These are phyloP conservation scores for Alces alces DNA, from an alignment of 2,113 vertebrate species.

Conservation along the genomic window DNA sequence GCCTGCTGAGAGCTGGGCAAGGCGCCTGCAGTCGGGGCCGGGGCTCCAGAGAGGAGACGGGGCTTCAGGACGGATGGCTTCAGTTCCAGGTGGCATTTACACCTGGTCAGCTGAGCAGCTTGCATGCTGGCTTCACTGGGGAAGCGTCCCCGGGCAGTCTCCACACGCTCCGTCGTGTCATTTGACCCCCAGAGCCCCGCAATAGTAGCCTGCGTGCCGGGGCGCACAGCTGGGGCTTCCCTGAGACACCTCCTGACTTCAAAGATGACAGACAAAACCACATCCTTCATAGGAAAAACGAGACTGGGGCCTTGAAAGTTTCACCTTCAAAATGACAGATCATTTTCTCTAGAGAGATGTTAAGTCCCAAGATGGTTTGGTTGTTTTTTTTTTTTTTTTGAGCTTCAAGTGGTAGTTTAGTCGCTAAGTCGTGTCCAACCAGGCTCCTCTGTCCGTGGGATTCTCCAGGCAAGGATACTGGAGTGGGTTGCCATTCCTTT, in stretches of 20 bases:
- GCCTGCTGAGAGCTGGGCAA: neutral
- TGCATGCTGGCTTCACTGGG: accelerated
- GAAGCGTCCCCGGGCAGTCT: accelerated
- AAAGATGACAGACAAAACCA: too few species aligned
- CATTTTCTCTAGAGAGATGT: neutral
- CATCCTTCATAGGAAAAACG: neutral
- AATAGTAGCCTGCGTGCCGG: accelerated
- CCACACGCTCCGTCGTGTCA: accelerated
- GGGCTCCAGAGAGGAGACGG: neutral
- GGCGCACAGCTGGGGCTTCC: accelerated
- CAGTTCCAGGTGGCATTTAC: accelerated
- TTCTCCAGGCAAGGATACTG: neutral
- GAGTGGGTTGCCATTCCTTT: neutral
- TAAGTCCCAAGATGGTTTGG: neutral
- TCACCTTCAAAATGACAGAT: accelerated
- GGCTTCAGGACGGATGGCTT: accelerated
- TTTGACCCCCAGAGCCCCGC: accelerated
- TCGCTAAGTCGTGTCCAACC: neutral
- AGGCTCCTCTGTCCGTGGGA: neutral
- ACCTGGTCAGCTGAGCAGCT: neutral
- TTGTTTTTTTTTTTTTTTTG: too few species aligned
- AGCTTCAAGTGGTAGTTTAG: neutral
- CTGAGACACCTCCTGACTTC: neutral
- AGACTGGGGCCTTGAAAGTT: neutral
- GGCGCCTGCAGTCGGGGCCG: accelerated